These are phyloP conservation scores for Nasonia vitripennis DNA, from an alignment of 1,140 invertebrate genomes.

Conservation along the genomic window DNA sequence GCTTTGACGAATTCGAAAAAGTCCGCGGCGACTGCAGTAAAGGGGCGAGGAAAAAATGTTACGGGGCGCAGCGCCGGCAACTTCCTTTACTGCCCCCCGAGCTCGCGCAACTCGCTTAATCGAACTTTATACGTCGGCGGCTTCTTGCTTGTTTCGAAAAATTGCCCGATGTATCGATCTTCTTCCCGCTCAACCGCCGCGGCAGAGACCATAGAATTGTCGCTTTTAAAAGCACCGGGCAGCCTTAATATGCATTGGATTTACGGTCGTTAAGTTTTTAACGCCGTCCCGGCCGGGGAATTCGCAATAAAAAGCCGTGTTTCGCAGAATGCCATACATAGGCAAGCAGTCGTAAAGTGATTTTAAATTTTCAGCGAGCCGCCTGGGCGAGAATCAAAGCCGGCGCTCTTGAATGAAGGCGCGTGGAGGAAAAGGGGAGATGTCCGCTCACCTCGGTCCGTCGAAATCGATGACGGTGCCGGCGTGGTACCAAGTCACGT, in stretches of 20 bases:
- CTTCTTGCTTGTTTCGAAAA: slow-evolving; percentile 19
- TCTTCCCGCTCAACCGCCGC: too few relatives aligned
- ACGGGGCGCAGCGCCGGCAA: too few relatives aligned
- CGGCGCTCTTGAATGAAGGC: neutral
- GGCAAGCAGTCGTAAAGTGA: slow-evolving; percentile 36
- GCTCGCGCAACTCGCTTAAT: neutral
- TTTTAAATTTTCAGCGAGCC: slow-evolving; percentile 28
- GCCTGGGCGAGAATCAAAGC: neutral
- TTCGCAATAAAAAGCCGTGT: slow-evolving; percentile 37
- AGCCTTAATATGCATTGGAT: slow-evolving; percentile 40
- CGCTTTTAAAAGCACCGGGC: slow-evolving; percentile 20
- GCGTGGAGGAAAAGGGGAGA: too few relatives aligned
- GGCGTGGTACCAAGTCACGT: slow-evolving; percentile 86
- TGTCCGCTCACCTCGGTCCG: slow-evolving; percentile 76
- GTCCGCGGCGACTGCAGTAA: too few relatives aligned
- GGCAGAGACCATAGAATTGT: neutral
- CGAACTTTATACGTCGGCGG: slow-evolving; percentile 1
- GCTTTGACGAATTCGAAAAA: too few relatives aligned
- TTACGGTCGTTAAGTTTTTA: slow-evolving; percentile 43
- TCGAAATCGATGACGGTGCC: slow-evolving; percentile 88
- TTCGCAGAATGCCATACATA: slow-evolving; percentile 23
- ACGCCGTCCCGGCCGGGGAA: slow-evolving; percentile 2
- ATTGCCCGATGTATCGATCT: neutral
- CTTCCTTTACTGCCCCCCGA: neutral
- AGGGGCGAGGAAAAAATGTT: too few relatives aligned